Base-by-base conservation (phyloP, 2,797 vertebrate genomes). In the Coracias cyanogaster region DNA sequence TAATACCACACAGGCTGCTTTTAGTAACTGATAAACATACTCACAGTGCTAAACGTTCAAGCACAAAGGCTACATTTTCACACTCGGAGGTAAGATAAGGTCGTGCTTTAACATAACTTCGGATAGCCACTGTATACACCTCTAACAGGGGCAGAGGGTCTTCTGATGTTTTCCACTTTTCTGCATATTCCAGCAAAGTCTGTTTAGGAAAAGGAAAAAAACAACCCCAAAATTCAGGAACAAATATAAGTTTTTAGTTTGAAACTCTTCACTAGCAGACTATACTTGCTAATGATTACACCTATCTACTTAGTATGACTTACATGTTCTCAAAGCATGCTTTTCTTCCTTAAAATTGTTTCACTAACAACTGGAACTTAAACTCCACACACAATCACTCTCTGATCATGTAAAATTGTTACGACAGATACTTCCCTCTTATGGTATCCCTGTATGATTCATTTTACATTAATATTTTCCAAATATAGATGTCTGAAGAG, bases 11-110 rank as follows among this genome's bases (percentile, higher is more conserved):
- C 12, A 29, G 10, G n/a, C 2, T 71, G 28, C 2, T 21, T 73
- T 77, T 57, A 86, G 45, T 64, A 86, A 93, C 31, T 58, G 37
- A 94, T 93, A 95, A 52, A 6, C 49, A 93, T 98, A 99, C 99
- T 99, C 97, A 99, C 99, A 99, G 97, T n/a, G 99, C 98, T 86
- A 99, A 98, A 96, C 99, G 98, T 95, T 99, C 99, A 35, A 99
- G 98, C 89, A 99, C 99, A 83, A 99, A 98, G 49, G 98, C 97
- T 94, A 99, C 99, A 61, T 99, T 99, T 97, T 99, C 99, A 98
- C 99, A 99, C 96, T 99, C 98, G 26, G 98, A 97, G 87, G 98
- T 99, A 86, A 99, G 99, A 86, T 98, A 98, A 48, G 98, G 97
- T 52, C 99, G 98, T 70, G 99, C 99, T 94, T 98, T 98, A 52